Evolutionary conservation across 2,113 vertebrate genomes (phyloP), one percentile per base, ranked within the genome.

Genomic region (Percina caprodes): DNA sequence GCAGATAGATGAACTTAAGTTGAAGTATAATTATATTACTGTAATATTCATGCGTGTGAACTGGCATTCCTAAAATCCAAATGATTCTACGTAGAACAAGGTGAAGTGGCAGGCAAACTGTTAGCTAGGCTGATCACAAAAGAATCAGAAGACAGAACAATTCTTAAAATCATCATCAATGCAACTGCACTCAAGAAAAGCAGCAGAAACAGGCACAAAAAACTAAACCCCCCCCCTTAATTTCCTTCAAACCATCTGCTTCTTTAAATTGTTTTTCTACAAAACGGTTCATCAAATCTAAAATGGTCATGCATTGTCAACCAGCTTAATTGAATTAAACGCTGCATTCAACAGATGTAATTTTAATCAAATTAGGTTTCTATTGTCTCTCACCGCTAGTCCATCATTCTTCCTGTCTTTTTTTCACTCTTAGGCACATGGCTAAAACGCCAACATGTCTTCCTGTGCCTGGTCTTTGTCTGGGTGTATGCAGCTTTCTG

Each of bases 401-500:
- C 1, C 3, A 51, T 60, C 23, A 39, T 21, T 23, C 1, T 16
- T 49, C 1, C 8, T 26, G 0, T 49, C 1, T 69, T 88, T 86
- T 52, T 86, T 56, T 16, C 3, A 24, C 51, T 56, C 13, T 52
- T 87, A 99, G 98, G 98, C 74, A 95, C 96, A 23, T 99, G 98
- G 98, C 94, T 99, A 58, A 98, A 98, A 89, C 96, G 97, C 69
- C 95, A 95, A 3, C 98, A 99, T 10, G 94, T 95, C 24, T 97
- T 97, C 88, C 91, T 97, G 83, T 95, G 95, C 79, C 76, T 99
- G 92, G 92, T 83, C 5, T 90, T 96, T 65, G 96, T 97, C 67
- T 99, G 98, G 98, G 71, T 91, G 72, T 99, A 98, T 69, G 97
- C 97, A 3, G 93, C 84, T 0, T 98, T 99, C 88, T 99, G 98